A percentile compares a stretch with the other conserved stretches of the same genome.
Conservation (phyloP, 2,888 invertebrate species). For the Ephialtes manifestator region DNA sequence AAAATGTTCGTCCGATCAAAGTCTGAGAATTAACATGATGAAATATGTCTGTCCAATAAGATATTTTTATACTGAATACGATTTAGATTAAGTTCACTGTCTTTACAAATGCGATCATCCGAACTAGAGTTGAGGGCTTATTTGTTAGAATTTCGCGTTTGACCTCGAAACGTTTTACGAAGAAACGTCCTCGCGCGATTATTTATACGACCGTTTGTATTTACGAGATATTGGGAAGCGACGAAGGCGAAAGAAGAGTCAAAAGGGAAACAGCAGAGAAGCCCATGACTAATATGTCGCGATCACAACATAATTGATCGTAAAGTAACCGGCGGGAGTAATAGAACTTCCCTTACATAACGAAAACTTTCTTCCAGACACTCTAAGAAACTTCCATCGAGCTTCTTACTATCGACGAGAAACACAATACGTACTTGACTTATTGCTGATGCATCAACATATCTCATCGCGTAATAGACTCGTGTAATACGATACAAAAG, state of each 20-base stretch:
- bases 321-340: slow-evolving; percentile 45
- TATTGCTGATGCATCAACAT: slow-evolving; percentile 25
- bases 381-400: slow-evolving; percentile 22
- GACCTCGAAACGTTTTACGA: slow-evolving; percentile 10
- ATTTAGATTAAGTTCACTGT: not conserved
- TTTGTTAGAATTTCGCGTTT: slow-evolving; percentile 16
- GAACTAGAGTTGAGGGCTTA: not conserved
- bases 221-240: slow-evolving; percentile 33
- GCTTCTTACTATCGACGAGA: slow-evolving; percentile 22
- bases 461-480: slow-evolving; percentile 23
- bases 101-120: not conserved
- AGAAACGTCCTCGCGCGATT: slow-evolving; percentile 13
- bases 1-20: not conserved
- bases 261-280: not conserved
- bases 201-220: slow-evolving; percentile 41
- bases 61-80: not conserved
- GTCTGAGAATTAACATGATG: not conserved
- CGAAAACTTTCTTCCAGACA: slow-evolving; percentile 59
- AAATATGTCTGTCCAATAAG: not conserved
- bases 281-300: slow-evolving; percentile 55
- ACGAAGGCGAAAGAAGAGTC: not conserved
- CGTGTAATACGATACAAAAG: not conserved
- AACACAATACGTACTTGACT: slow-evolving; percentile 31
- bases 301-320: slow-evolving; percentile 61
- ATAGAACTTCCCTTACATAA: slow-evolving; percentile 51